Base-by-base conservation (phyloP, 2,797 vertebrate species). In the Tamandua tetradactyla region DNA sequence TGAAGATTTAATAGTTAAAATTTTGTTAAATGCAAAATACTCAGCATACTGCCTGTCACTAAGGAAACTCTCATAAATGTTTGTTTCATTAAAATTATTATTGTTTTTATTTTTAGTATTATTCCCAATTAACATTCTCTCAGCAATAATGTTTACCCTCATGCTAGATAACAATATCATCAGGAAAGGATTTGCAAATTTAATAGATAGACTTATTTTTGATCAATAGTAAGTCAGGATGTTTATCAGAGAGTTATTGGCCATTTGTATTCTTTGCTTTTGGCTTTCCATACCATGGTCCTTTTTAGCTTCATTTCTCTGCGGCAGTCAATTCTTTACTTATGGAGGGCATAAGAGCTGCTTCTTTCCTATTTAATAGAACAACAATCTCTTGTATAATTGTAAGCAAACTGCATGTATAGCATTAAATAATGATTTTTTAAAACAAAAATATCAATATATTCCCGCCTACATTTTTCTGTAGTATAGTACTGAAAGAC, bases 121-220 rank as follows among this genome's bases (percentile, higher is more conserved):
- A 85, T 93, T 92, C 93, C 20, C 47, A 83, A 68, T 42, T 74
- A 93, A 27, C 23, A 86, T 93, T 76, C 12, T 11, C 81, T 76
- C 66, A 85, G 71, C 59, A 89, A 30, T 92, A 94, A 20, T 69
- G 35, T 47, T 78, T 89, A 66, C 14, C 23, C 4, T 83, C 27
- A 83, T 2, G 0, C 7, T 89, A 80, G 20, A 64, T n/a, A 30
- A 74, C 8, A 62, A 66, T 74, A 61, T 59, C 76, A 68, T 82
- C 40, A 89, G 35, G 52, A 83, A 87, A 6, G 49, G 62, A 64
- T 57, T 47, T 61, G 12, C 7, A 61, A 66, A 35, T 82, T 37
- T 35, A 89, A 71, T 32, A 76, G 10, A 57, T 42, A 57, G 55
- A 42, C 18, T 40, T 64, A 64, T 17, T 4, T 78, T 83, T 64